Conservation (phyloP, 2,888 invertebrate genomes). For the Oxyscelio sp. region DNA sequence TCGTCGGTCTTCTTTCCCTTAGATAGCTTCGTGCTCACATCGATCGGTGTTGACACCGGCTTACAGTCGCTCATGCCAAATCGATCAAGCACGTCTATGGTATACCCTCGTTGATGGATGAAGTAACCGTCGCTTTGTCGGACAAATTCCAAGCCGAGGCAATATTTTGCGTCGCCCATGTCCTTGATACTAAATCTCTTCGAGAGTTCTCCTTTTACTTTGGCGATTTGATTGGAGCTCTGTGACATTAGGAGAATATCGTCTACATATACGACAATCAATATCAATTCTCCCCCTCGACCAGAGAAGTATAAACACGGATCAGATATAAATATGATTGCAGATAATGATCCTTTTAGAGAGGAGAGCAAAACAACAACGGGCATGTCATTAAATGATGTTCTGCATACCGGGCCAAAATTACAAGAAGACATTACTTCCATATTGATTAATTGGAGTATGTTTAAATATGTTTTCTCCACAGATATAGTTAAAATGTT, state of each 20-base stretch:
- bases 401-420: too few relatives aligned
- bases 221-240: not conserved
- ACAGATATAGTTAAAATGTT: too few relatives aligned
- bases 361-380: too few relatives aligned
- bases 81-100: not conserved
- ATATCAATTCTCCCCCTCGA: not conserved
- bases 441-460: too few relatives aligned
- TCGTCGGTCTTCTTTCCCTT: not conserved
- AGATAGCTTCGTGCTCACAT: not conserved
- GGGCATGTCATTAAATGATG: too few relatives aligned
- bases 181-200: not conserved
- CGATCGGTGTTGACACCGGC: not conserved
- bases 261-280: not conserved
- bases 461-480: too few relatives aligned
- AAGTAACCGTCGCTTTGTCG: not conserved
- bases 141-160: not conserved
- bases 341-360: too few relatives aligned
- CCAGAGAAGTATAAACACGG: constrained; percentile 20
- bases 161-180: not conserved
- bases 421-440: too few relatives aligned
- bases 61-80: not conserved
- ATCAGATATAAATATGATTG: too few relatives aligned
- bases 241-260: not conserved
- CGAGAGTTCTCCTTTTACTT: not conserved
- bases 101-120: not conserved